Conservation (phyloP, 2,113 vertebrate species). For the Pterocles gutturalis region DNA sequence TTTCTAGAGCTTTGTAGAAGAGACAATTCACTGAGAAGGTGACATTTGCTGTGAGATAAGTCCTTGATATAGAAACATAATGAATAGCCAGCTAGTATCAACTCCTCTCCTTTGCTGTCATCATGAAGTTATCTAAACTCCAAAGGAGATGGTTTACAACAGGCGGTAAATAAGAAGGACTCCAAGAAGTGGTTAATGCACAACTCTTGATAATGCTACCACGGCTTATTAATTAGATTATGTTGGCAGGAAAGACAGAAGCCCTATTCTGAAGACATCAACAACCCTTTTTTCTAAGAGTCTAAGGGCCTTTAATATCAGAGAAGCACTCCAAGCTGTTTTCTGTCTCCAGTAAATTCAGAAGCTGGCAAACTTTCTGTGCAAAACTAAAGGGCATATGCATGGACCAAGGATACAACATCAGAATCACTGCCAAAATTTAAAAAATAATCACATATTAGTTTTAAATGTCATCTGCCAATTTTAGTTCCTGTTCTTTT, state of each 20-base stretch:
- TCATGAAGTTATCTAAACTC: background rate
- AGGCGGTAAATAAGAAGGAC: background rate
- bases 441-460: background rate
- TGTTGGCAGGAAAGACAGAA: background rate
- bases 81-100: background rate
- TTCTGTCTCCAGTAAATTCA: background rate
- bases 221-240: background rate
- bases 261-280: background rate
- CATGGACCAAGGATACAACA: background rate
- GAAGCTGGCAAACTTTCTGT: background rate
- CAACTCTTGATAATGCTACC: background rate
- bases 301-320: background rate
- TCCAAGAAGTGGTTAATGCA: background rate
- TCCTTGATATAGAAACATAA: background rate
- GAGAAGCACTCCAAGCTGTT: background rate
- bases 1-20: background rate
- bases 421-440: background rate
- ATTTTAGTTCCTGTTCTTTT: background rate
- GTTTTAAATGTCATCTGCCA: background rate
- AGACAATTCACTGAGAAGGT: background rate
- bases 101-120: background rate
- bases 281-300: background rate
- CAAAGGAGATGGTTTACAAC: background rate
- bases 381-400: background rate
- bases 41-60: background rate